Percentiles rank a stretch among this genome's conserved stretches.
These are phyloP conservation scores for Apeira syringaria DNA, from an alignment of 2,888 invertebrate species.

Conservation along the genomic window DNA sequence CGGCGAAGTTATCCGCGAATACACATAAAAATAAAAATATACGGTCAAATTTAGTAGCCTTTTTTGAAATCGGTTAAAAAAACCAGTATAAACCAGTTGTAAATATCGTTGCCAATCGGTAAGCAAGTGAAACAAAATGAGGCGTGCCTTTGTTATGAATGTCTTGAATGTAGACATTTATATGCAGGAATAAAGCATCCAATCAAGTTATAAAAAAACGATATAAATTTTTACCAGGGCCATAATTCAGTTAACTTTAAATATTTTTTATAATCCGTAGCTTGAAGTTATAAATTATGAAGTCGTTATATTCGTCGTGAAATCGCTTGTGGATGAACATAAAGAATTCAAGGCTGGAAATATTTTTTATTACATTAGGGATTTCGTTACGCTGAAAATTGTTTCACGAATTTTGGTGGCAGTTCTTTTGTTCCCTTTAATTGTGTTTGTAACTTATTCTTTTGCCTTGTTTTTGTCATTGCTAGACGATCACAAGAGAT, in stretches of 20 bases:
- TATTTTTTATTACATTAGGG: constrained; percentile 27
- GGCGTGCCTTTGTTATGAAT: too few relatives aligned
- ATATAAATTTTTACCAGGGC: constrained; percentile 21
- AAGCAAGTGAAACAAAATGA: too few relatives aligned
- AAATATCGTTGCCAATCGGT: too few relatives aligned
- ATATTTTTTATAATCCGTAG: constrained; percentile 18
- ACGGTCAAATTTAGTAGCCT: too few relatives aligned
- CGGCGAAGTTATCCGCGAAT: too few relatives aligned
- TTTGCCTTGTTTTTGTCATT: not conserved
- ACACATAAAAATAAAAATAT: too few relatives aligned
- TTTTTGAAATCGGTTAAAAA: too few relatives aligned
- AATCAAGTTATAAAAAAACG: constrained; percentile 6
- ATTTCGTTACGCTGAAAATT: constrained; percentile 19
- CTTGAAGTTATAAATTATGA: constrained; percentile 32
- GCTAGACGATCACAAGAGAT: not conserved
- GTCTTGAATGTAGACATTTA: too few relatives aligned
- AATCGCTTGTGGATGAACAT: constrained; percentile 27
- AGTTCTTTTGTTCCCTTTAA: constrained; percentile 10
- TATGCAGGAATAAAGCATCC: constrained; percentile 1
- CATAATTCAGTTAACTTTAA: constrained; percentile 19
- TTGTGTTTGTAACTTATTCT: constrained; percentile 17
- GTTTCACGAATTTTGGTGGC: constrained; percentile 19
- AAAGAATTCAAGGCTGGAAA: constrained; percentile 32
- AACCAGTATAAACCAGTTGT: too few relatives aligned
- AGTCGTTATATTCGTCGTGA: constrained; percentile 29